Evolutionary conservation across 2,797 vertebrate genomes (phyloP).

Genomic region (Scleropages formosus): DNA sequence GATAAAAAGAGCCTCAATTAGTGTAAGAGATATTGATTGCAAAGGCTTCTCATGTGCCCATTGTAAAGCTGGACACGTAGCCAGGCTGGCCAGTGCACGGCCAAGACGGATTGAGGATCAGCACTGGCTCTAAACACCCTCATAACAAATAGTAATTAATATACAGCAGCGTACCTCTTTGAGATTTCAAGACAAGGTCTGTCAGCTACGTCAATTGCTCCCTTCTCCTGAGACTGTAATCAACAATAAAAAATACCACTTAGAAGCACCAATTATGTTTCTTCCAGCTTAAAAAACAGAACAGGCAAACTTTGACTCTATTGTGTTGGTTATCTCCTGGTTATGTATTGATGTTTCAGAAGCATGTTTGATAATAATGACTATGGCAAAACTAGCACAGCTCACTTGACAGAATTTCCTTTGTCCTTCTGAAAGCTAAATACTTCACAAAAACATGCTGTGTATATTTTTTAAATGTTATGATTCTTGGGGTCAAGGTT

Average conservation of each 20-base stretch:
- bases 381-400: neutral
- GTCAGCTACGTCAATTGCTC: constrained; percentile 20
- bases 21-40: constrained; percentile 75
- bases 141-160: constrained; percentile 49
- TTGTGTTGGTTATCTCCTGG: neutral
- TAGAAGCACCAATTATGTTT: constrained; percentile 15
- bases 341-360: constrained; percentile 4
- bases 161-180: constrained; percentile 35
- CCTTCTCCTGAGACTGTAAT: constrained; percentile 10
- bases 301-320: constrained; percentile 7
- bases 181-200: constrained; percentile 19
- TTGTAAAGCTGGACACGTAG: constrained; percentile 65
- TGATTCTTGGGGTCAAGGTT: constrained; percentile 62
- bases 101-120: constrained; percentile 50
- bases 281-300: neutral
- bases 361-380: neutral
- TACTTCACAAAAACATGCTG: no score
- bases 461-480: constrained; percentile 20
- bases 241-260: constrained; percentile 21
- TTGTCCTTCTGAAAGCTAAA: neutral
- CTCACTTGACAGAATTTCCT: neutral
- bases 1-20: constrained; percentile 77
- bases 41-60: constrained; percentile 64
- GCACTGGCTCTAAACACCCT: constrained; percentile 52
- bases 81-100: constrained; percentile 52